A percentile compares a stretch with the other conserved stretches of the same genome.
Evolutionary conservation across 2,797 vertebrate genomes (phyloP).

Genomic region (Miichthys miiuy): DNA sequence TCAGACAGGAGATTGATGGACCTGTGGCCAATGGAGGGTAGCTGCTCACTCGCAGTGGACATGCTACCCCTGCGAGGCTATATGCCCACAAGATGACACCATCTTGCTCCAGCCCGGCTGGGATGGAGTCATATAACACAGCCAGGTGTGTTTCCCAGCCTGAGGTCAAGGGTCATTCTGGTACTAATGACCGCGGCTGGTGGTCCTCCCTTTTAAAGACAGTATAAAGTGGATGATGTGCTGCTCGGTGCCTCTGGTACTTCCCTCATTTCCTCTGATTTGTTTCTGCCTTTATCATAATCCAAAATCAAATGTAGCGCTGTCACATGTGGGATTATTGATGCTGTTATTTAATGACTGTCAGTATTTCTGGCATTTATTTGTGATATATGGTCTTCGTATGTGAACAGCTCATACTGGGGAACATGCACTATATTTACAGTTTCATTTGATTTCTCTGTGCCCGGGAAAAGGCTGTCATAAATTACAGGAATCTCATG

Average conservation of each 20-base stretch:
- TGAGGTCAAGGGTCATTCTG: conserved; percentile 63
- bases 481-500: conserved; percentile 78
- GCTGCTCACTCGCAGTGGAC: conserved; percentile 63
- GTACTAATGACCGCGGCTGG: conserved; percentile 49
- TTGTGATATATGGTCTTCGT: conserved; percentile 64
- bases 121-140: conserved; percentile 64
- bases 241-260: conserved; percentile 36
- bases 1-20: conserved; percentile 66
- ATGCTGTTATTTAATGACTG: conserved; percentile 80
- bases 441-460: conserved; percentile 81
- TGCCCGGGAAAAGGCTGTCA: conserved; percentile 72
- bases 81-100: conserved; percentile 59
- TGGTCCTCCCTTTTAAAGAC: conserved; percentile 26
- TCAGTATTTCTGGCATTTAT: conserved; percentile 72
- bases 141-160: conserved; percentile 68
- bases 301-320: conserved; percentile 72
- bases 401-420: conserved; percentile 65
- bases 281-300: conserved; percentile 69
- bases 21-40: conserved; percentile 53
- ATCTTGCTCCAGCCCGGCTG: conserved; percentile 35
- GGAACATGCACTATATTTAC: conserved; percentile 79
- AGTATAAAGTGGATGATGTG: conserved; percentile 32
- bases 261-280: conserved; percentile 53
- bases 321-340: conserved; percentile 77
- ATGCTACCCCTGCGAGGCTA: conserved; percentile 45